Base-by-base conservation (phyloP, 2,888 invertebrate genomes). In the Hydrotaea cyrtoneurina region DNA sequence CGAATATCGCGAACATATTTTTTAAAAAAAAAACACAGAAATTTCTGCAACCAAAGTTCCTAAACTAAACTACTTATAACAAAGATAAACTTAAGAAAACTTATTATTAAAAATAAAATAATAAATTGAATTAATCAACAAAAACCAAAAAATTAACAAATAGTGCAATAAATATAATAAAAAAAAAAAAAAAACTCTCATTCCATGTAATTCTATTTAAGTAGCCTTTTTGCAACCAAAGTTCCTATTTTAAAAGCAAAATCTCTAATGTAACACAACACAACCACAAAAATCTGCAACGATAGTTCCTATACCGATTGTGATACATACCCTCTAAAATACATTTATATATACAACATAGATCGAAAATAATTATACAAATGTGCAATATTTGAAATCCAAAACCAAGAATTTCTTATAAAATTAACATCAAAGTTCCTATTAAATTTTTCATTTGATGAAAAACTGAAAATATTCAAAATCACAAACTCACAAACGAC, bases 281-380 rank as follows among this genome's bases (percentile, higher is more conserved):
- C 59, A 31, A 31, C 10, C 26, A 43, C 59, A 59, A 39, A 4
- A 10, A 31, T 17, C 66, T 59, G 66, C 66, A 66, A 66, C 66
- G 39, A 66, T 39, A 66, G 66, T 66, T 66, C 66, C 66, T 66
- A 66, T 36, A 39, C 43, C 19, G 17, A 13, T 72, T 72, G 72
- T 72, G 55, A 55, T 72, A 72, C 5, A 53, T 53, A n/a, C 15
- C 7, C 50, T 69, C 21, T 39, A 39, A 39, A 8, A 69, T 39
- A 19, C 39, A 50, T 43, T 39, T n/a, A 69, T 19, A 69, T n/a
- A 69, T 19, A 43, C 0, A 69, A 69, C 17, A 21, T 13, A 31
- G 17, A 39, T 64, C 64, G 19, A 69, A 39, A n/a, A 50, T 50
- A 15, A n/a, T 13, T 43, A 43, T 43, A 43, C 43, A 43, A 43